These are phyloP conservation scores for Melanotaenia duboulayi DNA, from an alignment of 2,113 vertebrate genomes.

Conservation along the genomic window DNA sequence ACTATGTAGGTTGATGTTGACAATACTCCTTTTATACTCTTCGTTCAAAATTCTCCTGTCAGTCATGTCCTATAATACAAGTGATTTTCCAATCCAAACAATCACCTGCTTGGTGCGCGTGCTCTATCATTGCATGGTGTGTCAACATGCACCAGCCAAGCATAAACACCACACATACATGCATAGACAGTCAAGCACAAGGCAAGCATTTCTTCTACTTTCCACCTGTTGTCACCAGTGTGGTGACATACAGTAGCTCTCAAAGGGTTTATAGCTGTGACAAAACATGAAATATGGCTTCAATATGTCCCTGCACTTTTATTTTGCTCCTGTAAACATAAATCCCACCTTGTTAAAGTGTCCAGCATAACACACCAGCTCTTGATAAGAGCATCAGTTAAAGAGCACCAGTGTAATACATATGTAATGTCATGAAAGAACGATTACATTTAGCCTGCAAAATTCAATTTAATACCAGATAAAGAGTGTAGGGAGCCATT, in stretches of 20 bases:
- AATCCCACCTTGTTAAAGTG: slow-evolving; percentile 53
- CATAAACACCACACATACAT: no score
- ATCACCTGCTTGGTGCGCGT: no score
- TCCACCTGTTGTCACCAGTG: not conserved
- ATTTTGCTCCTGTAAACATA: slow-evolving; percentile 38
- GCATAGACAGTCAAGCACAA: no score
- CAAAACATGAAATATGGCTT: slow-evolving; percentile 44
- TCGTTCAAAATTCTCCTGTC: no score
- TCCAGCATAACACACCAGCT: not conserved
- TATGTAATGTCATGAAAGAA: slow-evolving; percentile 38
- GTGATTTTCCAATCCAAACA: no score
- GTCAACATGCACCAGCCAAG: no score
- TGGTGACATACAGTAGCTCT: slow-evolving; percentile 23
- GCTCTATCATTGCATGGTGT: no score
- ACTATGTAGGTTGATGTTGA: no score
- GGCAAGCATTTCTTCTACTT: not conserved
- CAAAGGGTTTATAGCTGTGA: slow-evolving; percentile 17
- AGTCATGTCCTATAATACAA: no score
- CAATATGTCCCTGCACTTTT: slow-evolving; percentile 36
- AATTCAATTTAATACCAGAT: slow-evolving; percentile 37
- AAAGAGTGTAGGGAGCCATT: slow-evolving; percentile 21
- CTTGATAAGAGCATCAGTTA: slow-evolving; percentile 22
- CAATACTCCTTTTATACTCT: no score
- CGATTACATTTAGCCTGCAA: slow-evolving; percentile 18
- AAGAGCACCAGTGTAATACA: slow-evolving; percentile 39